Evolutionary conservation across 2,797 vertebrate species (phyloP), one percentile per base, ranked within the genome.

Genomic region (Sorex maritimensis): DNA sequence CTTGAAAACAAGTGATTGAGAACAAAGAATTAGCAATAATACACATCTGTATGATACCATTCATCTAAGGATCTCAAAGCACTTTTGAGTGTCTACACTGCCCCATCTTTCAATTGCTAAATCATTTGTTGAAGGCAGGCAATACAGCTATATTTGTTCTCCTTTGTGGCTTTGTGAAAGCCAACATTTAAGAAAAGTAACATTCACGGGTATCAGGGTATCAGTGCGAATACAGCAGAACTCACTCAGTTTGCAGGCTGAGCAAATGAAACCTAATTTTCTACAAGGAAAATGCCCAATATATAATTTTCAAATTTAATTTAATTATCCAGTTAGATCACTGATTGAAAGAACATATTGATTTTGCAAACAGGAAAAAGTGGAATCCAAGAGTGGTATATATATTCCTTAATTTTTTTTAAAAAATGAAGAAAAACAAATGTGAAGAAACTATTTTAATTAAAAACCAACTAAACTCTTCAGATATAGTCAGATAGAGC

Each of bases 1-100:
- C 97, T 89, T 97, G 96, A 97, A 98, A 97, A 97, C 94, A 95
- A 97, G 97, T 68, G 71, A 98, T 95, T 95, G 96, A 97, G 93
- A 98, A 97, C 97, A 98, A 95, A 91, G 88, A 96, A 91, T 96
- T 89, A 95, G 87, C 90, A 92, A 73, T 72, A 94, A 81, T 30
- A 92, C 52, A 92, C 91, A 93, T 92, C 95, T 94, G 85, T 78
- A 81, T 79, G 91, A 88, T 58, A 72, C 63, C 87, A 90, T 90
- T 93, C 69, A 90, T 93, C 92, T 58, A 72, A 41, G 41, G 67
- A 86, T 92, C 86, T 81, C 89, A 82, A 90, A 86, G 88, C 72
- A 81, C 38, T 86, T 93, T 78, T 79, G 34, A 72, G 10, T 13
- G 6, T 87, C 93, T 85, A 12, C 55, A 72, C 65, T 74, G 74